Percentiles rank a stretch among this genome's conserved stretches.
These are phyloP conservation scores for Pteronotus mesoamericanus DNA, from an alignment of 2,797 vertebrate genomes.

Conservation along the genomic window DNA sequence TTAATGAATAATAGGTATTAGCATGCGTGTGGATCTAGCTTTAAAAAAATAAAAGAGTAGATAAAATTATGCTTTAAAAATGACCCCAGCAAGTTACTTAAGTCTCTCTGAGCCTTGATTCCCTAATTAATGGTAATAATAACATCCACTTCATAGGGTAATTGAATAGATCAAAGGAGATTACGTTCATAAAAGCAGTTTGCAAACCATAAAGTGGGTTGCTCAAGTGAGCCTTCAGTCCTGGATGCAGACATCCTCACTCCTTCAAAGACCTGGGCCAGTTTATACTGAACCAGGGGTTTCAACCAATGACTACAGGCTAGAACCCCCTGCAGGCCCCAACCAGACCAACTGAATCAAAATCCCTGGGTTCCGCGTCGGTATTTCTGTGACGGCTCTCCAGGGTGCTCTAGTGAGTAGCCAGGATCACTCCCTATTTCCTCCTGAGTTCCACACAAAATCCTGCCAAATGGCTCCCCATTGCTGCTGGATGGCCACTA, in stretches of 20 bases:
- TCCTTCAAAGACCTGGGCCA: background rate
- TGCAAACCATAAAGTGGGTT: background rate
- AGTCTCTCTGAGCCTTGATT: background rate
- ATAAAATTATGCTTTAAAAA: constrained; percentile 8
- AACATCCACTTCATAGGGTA: background rate
- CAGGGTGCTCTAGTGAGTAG: background rate
- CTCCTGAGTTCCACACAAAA: background rate
- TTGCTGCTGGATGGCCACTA: background rate
- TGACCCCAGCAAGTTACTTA: background rate
- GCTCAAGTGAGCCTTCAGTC: background rate
- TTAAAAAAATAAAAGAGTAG: background rate
- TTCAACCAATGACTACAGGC: background rate
- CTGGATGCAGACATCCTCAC: background rate
- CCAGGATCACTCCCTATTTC: background rate
- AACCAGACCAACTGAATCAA: background rate
- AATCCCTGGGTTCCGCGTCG: background rate
- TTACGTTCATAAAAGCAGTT: background rate
- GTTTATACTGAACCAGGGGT: background rate
- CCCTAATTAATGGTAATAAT: background rate
- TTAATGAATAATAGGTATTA: background rate
- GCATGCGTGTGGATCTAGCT: background rate
- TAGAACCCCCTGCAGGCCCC: background rate
- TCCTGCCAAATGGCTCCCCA: background rate
- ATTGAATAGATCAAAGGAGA: background rate
- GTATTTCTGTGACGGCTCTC: background rate